These are phyloP conservation scores for Toxotes chatareus DNA, from an alignment of 2,113 vertebrate species.

Conservation along the genomic window DNA sequence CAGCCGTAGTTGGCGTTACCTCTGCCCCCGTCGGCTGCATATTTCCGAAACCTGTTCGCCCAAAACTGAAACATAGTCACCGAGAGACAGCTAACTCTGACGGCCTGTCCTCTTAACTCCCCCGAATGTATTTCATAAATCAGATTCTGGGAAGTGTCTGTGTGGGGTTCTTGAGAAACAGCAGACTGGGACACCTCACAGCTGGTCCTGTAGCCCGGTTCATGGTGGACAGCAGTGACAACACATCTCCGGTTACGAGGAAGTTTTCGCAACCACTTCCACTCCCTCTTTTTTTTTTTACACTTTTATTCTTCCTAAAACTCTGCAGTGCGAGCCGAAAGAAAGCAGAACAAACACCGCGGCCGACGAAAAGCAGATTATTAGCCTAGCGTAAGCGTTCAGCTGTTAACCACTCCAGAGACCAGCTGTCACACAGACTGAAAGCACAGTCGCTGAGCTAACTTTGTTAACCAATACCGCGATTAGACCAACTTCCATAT, in stretches of 20 bases:
- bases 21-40: background rate
- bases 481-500: no score
- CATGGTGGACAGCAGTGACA: constrained; percentile 9
- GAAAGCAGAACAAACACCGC: background rate
- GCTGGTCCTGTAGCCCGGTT: background rate
- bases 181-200: background rate
- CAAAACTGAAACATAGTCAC: constrained; percentile 47
- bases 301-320: background rate
- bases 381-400: constrained; percentile 3
- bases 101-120: no score
- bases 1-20: constrained; percentile 30
- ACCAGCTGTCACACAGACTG: no score
- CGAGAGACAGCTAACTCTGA: no score
- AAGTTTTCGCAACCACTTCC: constrained; percentile 64
- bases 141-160: no score
- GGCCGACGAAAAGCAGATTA: background rate
- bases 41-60: constrained; percentile 9
- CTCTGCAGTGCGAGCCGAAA: background rate
- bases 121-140: no score
- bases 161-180: background rate
- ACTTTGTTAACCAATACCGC: background rate
- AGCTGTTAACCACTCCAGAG: background rate
- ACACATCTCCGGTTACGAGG: constrained; percentile 33
- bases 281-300: background rate
- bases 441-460: background rate